Base-by-base conservation (phyloP, 1,140 invertebrate genomes). In the Gonatopus flavifemur region DNA sequence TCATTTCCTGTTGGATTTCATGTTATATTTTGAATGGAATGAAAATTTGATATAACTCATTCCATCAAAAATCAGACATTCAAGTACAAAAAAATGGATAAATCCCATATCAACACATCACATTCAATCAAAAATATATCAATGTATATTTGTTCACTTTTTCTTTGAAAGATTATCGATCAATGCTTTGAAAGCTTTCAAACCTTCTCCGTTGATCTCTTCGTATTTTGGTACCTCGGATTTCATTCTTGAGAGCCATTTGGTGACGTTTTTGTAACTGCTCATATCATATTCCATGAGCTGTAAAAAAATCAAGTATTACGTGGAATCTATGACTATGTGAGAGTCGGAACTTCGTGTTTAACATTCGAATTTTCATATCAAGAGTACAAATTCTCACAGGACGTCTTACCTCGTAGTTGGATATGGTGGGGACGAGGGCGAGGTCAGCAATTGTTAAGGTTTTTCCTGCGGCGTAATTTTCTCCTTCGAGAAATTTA, bases 361-460 rank as follows among this genome's bases (percentile, higher is more conserved):
- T n/a, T n/a, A n/a, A n/a, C n/a, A n/a, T n/a, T n/a, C n/a, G n/a
- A n/a, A n/a, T n/a, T n/a, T n/a, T n/a, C n/a, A n/a, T n/a, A n/a
- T n/a, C n/a, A n/a, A n/a, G n/a, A n/a, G n/a, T n/a, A n/a, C 25
- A 12, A 28, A 6, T 41, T n/a, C n/a, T n/a, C n/a, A n/a, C n/a
- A n/a, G n/a, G n/a, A n/a, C n/a, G n/a, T 40, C 25, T 59, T 64
- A 79, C 86, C 70, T 89, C 86, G 50, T 81, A 80, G 39, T 84
- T 87, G 19, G 86, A 84, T 10, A 89, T 76, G 1, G 78, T 77
- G 7, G 83, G 79, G 8, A 84, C 68, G 24, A 89, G 55, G 13
- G 81, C 62, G 12, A 88, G 73, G 65, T 90, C 90, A 6, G 90
- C 90, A 8, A 93, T 67, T 16, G 89, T 91, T 10, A 91, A 69